A percentile compares a stretch with the other conserved stretches of the same genome.
These are phyloP conservation scores for Drosophila demipolita DNA, from an alignment of 2,888 invertebrate genomes.

Conservation along the genomic window DNA sequence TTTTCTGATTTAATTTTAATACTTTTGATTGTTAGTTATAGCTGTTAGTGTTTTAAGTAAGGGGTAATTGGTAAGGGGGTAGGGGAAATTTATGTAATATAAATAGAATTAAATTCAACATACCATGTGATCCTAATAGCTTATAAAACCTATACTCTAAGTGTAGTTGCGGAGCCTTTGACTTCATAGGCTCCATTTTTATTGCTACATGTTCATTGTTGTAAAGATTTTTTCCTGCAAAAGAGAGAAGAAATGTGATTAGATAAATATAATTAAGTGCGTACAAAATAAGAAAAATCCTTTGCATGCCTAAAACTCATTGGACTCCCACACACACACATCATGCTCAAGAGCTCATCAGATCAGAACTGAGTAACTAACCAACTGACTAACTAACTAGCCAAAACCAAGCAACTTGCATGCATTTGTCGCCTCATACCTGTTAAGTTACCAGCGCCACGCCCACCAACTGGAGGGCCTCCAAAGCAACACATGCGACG, in stretches of 20 bases:
- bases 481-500: slow-evolving; percentile 83
- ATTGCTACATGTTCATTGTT: slow-evolving; percentile 99
- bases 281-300: neutral
- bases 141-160: slow-evolving; percentile 99
- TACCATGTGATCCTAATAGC: slow-evolving; percentile 98
- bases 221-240: slow-evolving; percentile 98
- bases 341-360: slow-evolving; percentile 48
- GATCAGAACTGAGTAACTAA: slow-evolving; percentile 1
- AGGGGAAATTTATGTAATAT: slow-evolving; percentile 4
- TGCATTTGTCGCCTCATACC: slow-evolving; percentile 56
- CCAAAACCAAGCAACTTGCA: slow-evolving; percentile 36
- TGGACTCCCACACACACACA: slow-evolving; percentile 33
- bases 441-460: slow-evolving; percentile 55
- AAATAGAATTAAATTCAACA: slow-evolving; percentile 83
- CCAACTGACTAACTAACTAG: slow-evolving; percentile 29
- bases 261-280: neutral
- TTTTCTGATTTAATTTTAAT: slow-evolving; percentile 8
- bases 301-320: slow-evolving; percentile 41
- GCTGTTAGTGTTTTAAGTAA: slow-evolving; percentile 33
- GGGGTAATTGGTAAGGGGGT: neutral
- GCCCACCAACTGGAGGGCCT: slow-evolving; percentile 66
- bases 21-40: slow-evolving; percentile 26
- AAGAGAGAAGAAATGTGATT: slow-evolving; percentile 61
- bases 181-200: slow-evolving; percentile 99
- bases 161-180: slow-evolving; percentile 99